Conservation (phyloP, 2,888 invertebrate genomes). For the Megamerina dolium region DNA sequence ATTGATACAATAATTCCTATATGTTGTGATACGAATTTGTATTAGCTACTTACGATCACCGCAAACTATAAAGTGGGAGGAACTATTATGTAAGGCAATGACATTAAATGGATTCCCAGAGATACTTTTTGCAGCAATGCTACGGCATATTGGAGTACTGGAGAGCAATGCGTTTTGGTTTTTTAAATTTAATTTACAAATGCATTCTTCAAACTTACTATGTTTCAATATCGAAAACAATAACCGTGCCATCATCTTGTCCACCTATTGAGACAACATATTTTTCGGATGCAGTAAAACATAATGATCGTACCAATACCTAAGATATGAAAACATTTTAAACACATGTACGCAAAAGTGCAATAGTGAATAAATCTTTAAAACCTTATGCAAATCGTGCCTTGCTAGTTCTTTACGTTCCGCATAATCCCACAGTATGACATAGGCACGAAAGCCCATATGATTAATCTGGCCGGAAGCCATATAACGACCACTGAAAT, state of each 20-base stretch:
- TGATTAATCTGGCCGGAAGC: conserved; percentile 89
- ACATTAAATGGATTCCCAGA: conserved; percentile 65
- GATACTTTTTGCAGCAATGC: conserved; percentile 58
- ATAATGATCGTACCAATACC: conserved; percentile 77
- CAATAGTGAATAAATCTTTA: background rate
- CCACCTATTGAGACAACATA: conserved; percentile 84
- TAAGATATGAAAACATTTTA: conserved; percentile 23
- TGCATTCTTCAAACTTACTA: conserved; percentile 27
- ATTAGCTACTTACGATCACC: conserved; percentile 59
- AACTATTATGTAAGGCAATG: conserved; percentile 53
- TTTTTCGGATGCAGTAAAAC: conserved; percentile 73
- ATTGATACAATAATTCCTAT: no score
- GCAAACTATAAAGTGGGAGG: conserved; percentile 65
- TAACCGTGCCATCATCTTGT: conserved; percentile 80
- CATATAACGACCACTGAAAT: conserved; percentile 62
- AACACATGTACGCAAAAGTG: background rate
- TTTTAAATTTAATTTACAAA: background rate
- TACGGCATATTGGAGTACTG: conserved; percentile 59
- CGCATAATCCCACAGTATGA: conserved; percentile 82
- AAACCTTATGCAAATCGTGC: conserved; percentile 77
- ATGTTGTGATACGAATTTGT: background rate
- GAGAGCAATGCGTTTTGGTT: no score
- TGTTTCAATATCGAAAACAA: conserved; percentile 73
- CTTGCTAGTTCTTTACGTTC: conserved; percentile 57
- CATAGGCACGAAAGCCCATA: conserved; percentile 81